These are phyloP conservation scores for Siniperca knerii DNA, from an alignment of 2,113 vertebrate genomes.

Conservation along the genomic window DNA sequence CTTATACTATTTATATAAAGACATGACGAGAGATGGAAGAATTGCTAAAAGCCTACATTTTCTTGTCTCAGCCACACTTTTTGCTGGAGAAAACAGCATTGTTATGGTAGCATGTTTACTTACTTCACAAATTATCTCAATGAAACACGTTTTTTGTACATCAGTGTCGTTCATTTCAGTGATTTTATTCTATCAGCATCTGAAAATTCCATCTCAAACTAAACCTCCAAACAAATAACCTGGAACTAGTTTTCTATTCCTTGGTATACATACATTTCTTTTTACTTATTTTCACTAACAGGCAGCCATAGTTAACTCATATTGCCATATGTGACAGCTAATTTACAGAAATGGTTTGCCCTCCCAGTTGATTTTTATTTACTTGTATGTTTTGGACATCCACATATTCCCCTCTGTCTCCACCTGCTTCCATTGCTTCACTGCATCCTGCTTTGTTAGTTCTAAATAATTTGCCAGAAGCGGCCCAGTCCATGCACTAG, in stretches of 20 bases:
- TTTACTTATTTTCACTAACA: not conserved
- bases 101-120: not conserved
- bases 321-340: too few relatives aligned
- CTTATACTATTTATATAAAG: not conserved
- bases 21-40: not conserved
- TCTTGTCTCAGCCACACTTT: not conserved
- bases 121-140: too few relatives aligned
- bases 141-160: not conserved
- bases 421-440: not conserved
- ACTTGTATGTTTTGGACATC: not conserved
- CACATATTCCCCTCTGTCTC: not conserved
- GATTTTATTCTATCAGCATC: not conserved
- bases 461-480: conserved; percentile 35
- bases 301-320: not conserved
- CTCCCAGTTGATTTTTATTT: not conserved
- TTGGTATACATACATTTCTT: not conserved
- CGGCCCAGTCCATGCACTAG: not conserved
- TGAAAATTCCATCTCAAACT: not conserved
- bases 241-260: not conserved
- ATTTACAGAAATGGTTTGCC: not conserved
- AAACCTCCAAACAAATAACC: not conserved
- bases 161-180: not conserved
- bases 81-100: not conserved
- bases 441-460: conserved; percentile 14
- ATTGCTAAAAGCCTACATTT: not conserved